Base-by-base conservation (phyloP, 2,888 invertebrate genomes). In the Cephus nigrinus region DNA sequence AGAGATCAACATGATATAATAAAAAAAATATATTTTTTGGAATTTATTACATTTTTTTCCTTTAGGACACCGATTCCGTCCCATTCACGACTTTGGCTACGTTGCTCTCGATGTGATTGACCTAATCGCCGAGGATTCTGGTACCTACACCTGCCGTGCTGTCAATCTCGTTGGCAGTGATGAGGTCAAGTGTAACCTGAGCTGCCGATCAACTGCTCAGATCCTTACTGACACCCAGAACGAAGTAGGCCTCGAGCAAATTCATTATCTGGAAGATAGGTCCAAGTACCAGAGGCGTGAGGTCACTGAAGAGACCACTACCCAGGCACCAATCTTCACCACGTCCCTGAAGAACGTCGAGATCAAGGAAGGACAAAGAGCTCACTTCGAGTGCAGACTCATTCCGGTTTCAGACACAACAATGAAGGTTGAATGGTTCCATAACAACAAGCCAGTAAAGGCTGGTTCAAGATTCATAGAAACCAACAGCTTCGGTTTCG, bases 11-110 rank as follows among this genome's bases (percentile, higher is more conserved):
- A 69, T 72, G 11, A 68, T 40, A 0, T 5, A 5, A 40, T 5
- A 0, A 1, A 71, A 35, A 73, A 30, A 15, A 73, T 71, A 3
- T 11, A 4, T 71, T 4, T 12, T 71, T 23, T 31, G 71, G 1
- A 15, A 33, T 31, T 68, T 15, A 73, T 75, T 68, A 35, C 12
- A 35, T 12, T 73, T 31, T 74, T 73, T 71, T 69, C 77, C 80
- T 83, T 23, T 81, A 94, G 94, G 98, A 75, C 98, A 98, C 90
- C 95, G 98, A 88, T 99, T 98, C 93, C 95, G 98, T 86, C 98
- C 98, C 79, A 98, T 98, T 90, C 98, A 98, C 91, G 99, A 99
- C 92, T 99, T 99, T 92, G 99, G 99, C 69, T 99, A 98, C 90
- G 99, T 99, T 33, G 98, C 99, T 30, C 93, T 99, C 82, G 99